phyloP scores from a whole-genome alignment of 2,797 vertebrate species.

The Myotis findleyi region DNA sequence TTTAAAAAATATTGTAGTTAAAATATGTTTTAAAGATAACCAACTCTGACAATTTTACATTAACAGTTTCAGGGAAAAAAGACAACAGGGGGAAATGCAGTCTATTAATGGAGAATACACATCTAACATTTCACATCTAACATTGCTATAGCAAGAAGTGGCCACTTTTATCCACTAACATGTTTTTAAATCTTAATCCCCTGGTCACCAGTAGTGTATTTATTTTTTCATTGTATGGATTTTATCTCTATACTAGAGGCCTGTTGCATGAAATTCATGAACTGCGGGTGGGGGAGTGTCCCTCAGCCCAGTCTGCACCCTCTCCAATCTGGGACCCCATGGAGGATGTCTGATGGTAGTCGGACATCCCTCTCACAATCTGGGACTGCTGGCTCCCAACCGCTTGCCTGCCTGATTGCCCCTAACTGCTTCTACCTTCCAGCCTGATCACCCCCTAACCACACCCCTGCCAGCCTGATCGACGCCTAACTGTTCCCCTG shows the following conservation, averaged over 20 bases:
- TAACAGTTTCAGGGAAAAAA: neutral
- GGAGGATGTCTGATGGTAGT: no score
- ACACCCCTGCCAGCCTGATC: no score
- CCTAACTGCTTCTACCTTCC: no score
- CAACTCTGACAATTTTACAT: neutral
- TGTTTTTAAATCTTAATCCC: conserved; percentile 21
- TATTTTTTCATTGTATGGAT: neutral
- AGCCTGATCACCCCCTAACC: no score
- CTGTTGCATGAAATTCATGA: no score
- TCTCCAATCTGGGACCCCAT: no score
- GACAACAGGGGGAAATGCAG: neutral
- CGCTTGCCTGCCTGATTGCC: no score
- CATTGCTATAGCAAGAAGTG: neutral
- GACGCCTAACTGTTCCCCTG: no score
- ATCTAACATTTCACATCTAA: neutral
- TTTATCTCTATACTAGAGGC: neutral
- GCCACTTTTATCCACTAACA: neutral
- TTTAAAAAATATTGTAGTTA: neutral
- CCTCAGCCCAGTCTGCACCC: no score
- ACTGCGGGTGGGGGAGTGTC: no score
- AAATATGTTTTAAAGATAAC: neutral
- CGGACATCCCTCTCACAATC: no score
- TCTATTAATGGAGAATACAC: neutral
- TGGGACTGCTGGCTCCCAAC: no score
- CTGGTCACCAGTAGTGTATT: neutral